Conservation (phyloP, 2,113 vertebrate species). For the Rhombomys opimus region DNA sequence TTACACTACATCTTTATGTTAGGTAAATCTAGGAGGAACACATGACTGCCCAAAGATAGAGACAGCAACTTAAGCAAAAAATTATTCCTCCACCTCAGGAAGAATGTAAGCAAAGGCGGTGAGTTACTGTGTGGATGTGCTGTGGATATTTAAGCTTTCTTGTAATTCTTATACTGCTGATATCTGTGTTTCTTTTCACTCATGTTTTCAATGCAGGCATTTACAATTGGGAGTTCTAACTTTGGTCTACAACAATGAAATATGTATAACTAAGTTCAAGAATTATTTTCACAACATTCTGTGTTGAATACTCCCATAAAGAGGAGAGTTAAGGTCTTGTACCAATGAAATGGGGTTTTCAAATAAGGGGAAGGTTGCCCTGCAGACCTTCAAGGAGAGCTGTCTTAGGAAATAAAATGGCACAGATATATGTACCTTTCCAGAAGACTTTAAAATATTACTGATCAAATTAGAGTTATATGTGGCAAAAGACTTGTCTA, state of each 20-base stretch:
- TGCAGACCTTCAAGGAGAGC: background rate
- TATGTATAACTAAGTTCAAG: background rate
- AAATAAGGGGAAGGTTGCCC: background rate
- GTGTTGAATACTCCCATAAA: background rate
- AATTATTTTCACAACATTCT: background rate
- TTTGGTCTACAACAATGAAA: too few relatives aligned
- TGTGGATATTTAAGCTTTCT: too few relatives aligned
- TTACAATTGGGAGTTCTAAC: too few relatives aligned
- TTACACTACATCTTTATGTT: background rate
- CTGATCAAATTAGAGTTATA: background rate
- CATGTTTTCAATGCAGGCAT: too few relatives aligned
- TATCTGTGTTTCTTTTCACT: background rate
- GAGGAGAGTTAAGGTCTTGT: background rate
- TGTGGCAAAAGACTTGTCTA: background rate
- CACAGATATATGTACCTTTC: too few relatives aligned
- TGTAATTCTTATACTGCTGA: too few relatives aligned
- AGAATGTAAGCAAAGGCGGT: too few relatives aligned
- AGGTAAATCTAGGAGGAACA: background rate
- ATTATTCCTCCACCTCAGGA: too few relatives aligned
- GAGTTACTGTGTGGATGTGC: too few relatives aligned
- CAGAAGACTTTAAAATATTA: too few relatives aligned
- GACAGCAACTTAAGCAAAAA: too few relatives aligned
- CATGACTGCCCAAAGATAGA: too few relatives aligned
- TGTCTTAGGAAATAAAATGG: background rate
- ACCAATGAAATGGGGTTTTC: background rate